Base-by-base conservation (phyloP, 64 coral and sea anemone genomes). In the Acropora tenuis region DNA sequence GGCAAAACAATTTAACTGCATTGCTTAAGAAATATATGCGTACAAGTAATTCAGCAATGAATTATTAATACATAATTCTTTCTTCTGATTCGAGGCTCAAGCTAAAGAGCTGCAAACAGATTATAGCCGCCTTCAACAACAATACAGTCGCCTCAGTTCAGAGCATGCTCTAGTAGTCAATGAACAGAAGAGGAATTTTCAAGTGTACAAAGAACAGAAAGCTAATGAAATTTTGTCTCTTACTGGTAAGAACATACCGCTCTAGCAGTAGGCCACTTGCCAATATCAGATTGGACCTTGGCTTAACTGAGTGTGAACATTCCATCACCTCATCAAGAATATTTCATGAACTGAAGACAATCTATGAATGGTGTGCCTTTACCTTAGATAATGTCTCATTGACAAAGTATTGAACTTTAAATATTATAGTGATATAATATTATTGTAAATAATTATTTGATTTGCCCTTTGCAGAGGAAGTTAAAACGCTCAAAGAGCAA, bases 41-140 rank as follows among this genome's bases (percentile, higher is more conserved):
- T 30, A 30, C 30, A 30, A 30, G 30, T 30, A 30, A 30, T 30
- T 30, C 30, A 30, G 13, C 57, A 7, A 55, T 7, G 52, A 55
- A 55, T 55, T 55, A 55, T 55, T 55, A 40, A 12, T 43, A 41
- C 15, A 2, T 41, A 1, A 20, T 55, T 57, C 3, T 73, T 79
- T 59, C 47, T 16, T 80, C 77, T 91, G 12, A 17, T 57, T 15
- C 10, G 55, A 96, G 95, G 88, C 95, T n/a, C 75, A 96, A 53
- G 66, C 90, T 88, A 92, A 93, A 15, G 90, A 96, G 47, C 6
- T 91, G 8, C 43, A 93, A 50, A 47, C 78, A 82, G 95, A 96
- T 59, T 96, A 93, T 19, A 88, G 66, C 59, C 87, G 95, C 44
- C 61, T 96, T 19, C 95, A 93, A 59, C 95, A 96, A 71, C 91